Base-by-base conservation (phyloP, 2,113 vertebrate genomes). In the Saccopteryx leptura region DNA sequence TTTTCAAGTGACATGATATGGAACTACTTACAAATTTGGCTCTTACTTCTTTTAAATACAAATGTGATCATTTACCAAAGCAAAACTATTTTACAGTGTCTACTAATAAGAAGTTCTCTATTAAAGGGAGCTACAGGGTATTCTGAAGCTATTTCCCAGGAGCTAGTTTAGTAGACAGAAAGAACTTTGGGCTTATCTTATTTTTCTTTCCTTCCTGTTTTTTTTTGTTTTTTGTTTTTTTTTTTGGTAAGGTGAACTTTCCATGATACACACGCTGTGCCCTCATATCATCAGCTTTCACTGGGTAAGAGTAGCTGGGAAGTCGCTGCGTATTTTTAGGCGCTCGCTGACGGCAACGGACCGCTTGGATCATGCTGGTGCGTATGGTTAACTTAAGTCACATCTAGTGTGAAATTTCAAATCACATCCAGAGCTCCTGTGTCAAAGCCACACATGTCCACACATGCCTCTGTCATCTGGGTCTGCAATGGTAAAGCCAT, bases 401-500 rank as follows among this genome's bases (percentile, higher is more conserved):
- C 93, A 98, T 99, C 99, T 98, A 99, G 98, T 28, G 98, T 95
- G 60, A 99, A 98, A 98, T 99, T 99, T 84, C 97, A 98, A 96
- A 99, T 99, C 80, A 99, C 98, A 63, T 98, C 98, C 93, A 99
- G 88, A 74, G 99, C 98, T 88, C 99, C 99, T 0, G 98, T 95
- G 82, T 99, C 99, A 75, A 99, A 99, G 93, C 99, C 99, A 26
- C 99, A 99, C 96, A 99, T 97, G 97, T 99, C 99, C 98, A 99
- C n/a, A 96, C 98, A 99, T 99, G 96, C 99, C 99, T 95, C 98
- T 97, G 94, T 99, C 99, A 50, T 99, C 99, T 0, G 98, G 98
- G 95, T 99, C 99, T 13, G 98, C 98, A 0, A 99, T 86, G 0
- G 98, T 93, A 33, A 99, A 99, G 19, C 99, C 98, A 0, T 89